Evolutionary conservation across 2,113 vertebrate genomes (phyloP).

Genomic region (Apaloderma vittatum): DNA sequence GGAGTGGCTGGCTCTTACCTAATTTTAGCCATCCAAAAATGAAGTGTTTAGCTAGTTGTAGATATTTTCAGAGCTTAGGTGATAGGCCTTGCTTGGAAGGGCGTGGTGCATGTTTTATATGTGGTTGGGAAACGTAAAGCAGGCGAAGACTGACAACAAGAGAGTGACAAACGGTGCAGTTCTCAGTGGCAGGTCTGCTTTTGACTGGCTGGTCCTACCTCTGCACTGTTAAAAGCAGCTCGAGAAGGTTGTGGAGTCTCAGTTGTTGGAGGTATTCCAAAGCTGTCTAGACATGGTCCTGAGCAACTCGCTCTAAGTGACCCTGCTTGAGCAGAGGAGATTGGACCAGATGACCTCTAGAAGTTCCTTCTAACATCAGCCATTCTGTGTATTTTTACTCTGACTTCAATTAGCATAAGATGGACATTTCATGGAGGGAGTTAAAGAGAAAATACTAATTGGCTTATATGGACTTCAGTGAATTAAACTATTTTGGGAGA

Average conservation of each 20-base stretch:
- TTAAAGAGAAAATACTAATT: background rate
- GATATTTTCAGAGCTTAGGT: background rate
- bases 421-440: background rate
- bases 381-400: background rate
- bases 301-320: background rate
- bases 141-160: background rate
- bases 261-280: background rate
- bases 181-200: background rate
- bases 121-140: background rate
- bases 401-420: background rate
- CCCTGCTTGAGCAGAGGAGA: background rate
- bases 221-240: background rate
- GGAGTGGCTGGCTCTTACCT: background rate
- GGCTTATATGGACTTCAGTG: background rate
- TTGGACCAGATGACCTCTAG: background rate
- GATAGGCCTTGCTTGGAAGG: background rate
- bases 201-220: background rate
- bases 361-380: background rate
- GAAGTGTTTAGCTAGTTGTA: background rate
- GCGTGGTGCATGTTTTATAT: background rate
- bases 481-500: background rate
- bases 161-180: rapidly evolving
- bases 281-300: background rate
- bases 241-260: background rate
- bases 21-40: background rate